These are phyloP conservation scores for Dreissena rostriformis DNA, from an alignment of 1,140 invertebrate genomes.

Conservation along the genomic window DNA sequence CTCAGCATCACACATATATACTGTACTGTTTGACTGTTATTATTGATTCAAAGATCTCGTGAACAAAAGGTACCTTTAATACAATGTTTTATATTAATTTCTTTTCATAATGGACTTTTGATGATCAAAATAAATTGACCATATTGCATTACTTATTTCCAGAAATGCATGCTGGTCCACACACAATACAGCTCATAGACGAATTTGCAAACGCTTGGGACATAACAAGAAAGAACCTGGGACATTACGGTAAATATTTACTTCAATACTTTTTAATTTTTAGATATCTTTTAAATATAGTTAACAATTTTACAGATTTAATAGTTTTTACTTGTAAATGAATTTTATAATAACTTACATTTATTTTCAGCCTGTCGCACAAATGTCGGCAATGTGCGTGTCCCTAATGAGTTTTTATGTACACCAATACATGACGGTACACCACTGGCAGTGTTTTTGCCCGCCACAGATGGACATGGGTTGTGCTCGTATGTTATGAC, in stretches of 20 bases:
- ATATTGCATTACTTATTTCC: neutral
- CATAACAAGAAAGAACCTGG: neutral
- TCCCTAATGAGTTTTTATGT: neutral
- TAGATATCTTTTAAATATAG: neutral
- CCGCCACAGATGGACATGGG: neutral
- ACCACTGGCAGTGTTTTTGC: neutral
- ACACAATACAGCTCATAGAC: neutral
- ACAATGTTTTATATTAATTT: too few relatives aligned
- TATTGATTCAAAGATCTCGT: too few relatives aligned
- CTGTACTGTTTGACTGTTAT: too few relatives aligned
- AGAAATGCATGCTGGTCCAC: neutral
- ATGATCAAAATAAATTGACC: too few relatives aligned
- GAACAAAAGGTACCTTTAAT: too few relatives aligned
- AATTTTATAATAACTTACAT: neutral
- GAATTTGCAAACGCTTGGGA: constrained; percentile 9
- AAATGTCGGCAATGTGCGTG: neutral
- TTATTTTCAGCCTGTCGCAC: neutral
- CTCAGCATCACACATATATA: too few relatives aligned
- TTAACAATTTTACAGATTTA: neutral
- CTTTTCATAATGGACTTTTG: too few relatives aligned
- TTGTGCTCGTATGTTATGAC: neutral
- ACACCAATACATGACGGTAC: neutral
- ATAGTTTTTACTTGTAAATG: neutral
- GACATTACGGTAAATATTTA: neutral
- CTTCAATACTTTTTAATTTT: neutral